Conservation (phyloP, 2,888 invertebrate genomes). For the Trichopria drosophilae region DNA sequence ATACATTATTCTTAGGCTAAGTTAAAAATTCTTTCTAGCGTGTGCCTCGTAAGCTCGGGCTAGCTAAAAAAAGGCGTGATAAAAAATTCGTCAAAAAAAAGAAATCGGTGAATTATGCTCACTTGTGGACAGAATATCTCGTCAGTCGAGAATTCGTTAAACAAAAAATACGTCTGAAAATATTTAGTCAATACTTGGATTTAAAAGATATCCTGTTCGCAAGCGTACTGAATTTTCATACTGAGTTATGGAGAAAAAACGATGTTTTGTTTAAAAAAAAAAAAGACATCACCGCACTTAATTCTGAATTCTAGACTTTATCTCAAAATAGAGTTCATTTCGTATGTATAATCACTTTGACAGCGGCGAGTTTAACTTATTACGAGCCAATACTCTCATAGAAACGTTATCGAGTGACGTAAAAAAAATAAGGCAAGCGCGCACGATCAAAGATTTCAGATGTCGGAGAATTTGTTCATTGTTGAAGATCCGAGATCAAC, state of each 20-base stretch:
- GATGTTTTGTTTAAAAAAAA: constrained; percentile 2
- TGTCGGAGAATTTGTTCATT: constrained; percentile 18
- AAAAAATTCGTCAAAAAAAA: too few species aligned
- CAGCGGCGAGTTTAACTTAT: constrained; percentile 30
- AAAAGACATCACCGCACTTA: background rate
- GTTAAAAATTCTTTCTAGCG: constrained; percentile 27
- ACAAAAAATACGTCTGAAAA: too few species aligned
- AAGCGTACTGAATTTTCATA: too few species aligned
- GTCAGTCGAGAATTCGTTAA: too few species aligned
- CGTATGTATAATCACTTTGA: constrained; percentile 23
- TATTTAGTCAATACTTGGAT: too few species aligned
- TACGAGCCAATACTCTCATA: constrained; percentile 22
- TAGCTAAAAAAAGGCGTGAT: too few species aligned
- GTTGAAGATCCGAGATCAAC: constrained; percentile 62
- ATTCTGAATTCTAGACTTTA: constrained; percentile 32
- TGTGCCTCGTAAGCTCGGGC: constrained; percentile 22
- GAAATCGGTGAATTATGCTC: too few species aligned
- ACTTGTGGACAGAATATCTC: too few species aligned
- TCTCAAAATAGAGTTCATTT: constrained; percentile 44
- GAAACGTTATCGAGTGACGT: constrained; percentile 10
- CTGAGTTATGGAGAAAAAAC: constrained; percentile 29
- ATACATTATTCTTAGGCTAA: constrained; percentile 34
- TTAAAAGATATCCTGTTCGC: too few species aligned
- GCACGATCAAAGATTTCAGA: constrained; percentile 31
- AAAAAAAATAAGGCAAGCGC: constrained; percentile 47